Conservation (phyloP, 2,797 vertebrate genomes). For the Anniella stebbinsi region DNA sequence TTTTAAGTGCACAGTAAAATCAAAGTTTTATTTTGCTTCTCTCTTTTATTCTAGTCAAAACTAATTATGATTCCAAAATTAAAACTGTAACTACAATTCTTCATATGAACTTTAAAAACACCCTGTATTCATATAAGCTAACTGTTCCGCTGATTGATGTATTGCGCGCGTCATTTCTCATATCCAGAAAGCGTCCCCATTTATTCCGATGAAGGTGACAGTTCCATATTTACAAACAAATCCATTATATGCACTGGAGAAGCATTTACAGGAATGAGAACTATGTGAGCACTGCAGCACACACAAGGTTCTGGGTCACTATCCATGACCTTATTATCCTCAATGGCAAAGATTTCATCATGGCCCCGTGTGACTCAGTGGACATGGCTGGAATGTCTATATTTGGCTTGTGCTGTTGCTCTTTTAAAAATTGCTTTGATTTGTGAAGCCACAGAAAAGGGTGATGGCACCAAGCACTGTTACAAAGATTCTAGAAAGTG, state of each 20-base stretch:
- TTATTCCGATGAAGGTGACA: neutral
- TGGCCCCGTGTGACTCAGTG: neutral
- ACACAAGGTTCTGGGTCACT: neutral
- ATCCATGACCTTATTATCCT: neutral
- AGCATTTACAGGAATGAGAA: neutral
- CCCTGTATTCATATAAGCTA: neutral
- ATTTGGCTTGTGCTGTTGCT: neutral
- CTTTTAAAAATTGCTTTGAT: constrained; percentile 1
- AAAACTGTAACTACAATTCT: neutral
- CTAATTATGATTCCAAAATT: neutral
- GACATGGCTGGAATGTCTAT: neutral
- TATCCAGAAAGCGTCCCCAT: neutral
- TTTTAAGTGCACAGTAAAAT: constrained; percentile 3
- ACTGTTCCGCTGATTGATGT: neutral
- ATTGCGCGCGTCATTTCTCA: neutral
- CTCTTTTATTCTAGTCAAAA: neutral
- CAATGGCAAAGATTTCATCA: neutral
- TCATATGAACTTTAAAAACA: neutral
- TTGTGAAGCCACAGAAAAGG: neutral
- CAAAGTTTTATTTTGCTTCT: neutral
- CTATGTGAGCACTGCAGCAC: neutral
- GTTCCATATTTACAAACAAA: neutral
- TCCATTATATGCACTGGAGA: neutral
- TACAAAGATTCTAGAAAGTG: neutral
- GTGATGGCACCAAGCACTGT: neutral